Conservation (phyloP, 2,113 vertebrate species). For the Elanus axillaris region DNA sequence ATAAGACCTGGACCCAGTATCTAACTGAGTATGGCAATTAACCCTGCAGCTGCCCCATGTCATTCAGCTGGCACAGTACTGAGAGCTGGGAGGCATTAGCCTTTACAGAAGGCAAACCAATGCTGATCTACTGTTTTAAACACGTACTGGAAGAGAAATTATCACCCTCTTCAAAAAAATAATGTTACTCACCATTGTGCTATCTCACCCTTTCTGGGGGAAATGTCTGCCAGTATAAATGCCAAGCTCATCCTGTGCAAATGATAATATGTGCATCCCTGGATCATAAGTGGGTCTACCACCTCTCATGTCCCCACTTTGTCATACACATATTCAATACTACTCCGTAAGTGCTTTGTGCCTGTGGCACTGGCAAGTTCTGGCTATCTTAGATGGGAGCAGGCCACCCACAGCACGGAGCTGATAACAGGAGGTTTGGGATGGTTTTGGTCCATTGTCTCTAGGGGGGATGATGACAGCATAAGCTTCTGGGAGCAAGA, state of each 20-base stretch:
- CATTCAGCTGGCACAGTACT: neutral
- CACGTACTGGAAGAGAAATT: neutral
- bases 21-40: neutral
- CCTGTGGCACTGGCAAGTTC: neutral
- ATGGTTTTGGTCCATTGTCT: neutral
- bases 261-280: neutral
- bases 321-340: neutral
- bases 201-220: neutral
- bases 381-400: neutral
- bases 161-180: neutral
- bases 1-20: neutral
- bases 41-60: neutral
- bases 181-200: neutral
- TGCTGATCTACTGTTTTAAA: neutral
- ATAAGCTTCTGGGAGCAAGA: neutral
- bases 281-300: neutral
- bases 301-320: neutral
- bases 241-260: neutral
- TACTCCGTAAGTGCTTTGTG: neutral
- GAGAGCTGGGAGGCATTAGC: neutral
- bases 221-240: neutral
- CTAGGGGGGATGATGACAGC: neutral
- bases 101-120: neutral
- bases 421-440: neutral
- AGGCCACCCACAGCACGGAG: neutral